Evolutionary conservation across 2,113 vertebrate genomes (phyloP), one percentile per base, ranked within the genome.

Genomic region (Varanus salvator): DNA sequence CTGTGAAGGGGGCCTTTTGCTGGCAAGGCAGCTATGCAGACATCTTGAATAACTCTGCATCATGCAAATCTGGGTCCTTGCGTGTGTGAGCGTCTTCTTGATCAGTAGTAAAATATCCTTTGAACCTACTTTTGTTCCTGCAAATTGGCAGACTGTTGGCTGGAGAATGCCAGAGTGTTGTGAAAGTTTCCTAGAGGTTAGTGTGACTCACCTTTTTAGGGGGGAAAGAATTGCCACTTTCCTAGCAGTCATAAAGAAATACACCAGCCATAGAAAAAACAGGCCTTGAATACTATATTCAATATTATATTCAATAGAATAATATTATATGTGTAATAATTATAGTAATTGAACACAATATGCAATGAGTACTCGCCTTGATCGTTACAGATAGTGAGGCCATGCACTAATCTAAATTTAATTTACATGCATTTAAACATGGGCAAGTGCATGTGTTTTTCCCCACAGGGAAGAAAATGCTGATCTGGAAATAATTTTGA

Each of bases 381-480:
- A 44, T 44, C 31, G n/a, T 74, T 9, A 7, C 11, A 27, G 66
- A 80, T 52, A 74, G 29, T 80, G 50, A 83, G 12, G 29, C 50
- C 21, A 15, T 34, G 2, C 52, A 64, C 3, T 7, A 76, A 34
- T 68, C 52, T 1, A 4, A 75, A 11, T 31, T 31, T 11, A 52
- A 50, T 38, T 87, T 83, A 74, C 21, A 57, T 64, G 38, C 60
- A 2, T 9, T 38, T 17, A 44, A 17, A 31, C 68, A 85, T 29
- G 66, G 66, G 14, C 27, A 6, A 15, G 12, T 44, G 27, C 38
- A 44, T 6, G 38, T n/a, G 0, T 64, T 12, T 31, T 15, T 0
- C 90, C 89, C 2, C 0, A 0, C 2, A 25, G 29, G 84, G 3
- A 66, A 0, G 52, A 23, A 15, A 88, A 1, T 77, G 72, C 38